phyloP scores from a whole-genome alignment of 2,888 invertebrate genomes.

The Tenthredo mesomela region DNA sequence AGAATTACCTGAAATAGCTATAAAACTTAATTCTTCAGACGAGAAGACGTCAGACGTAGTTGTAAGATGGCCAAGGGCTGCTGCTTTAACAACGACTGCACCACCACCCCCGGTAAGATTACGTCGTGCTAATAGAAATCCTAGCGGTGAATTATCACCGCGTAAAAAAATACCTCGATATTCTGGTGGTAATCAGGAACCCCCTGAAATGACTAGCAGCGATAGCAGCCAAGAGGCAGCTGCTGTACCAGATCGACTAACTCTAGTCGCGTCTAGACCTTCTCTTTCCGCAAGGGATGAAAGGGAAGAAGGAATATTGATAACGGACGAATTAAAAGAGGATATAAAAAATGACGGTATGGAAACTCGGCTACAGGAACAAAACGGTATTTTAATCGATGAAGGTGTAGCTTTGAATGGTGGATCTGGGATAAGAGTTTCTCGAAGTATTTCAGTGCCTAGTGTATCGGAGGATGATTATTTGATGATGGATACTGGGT shows the following conservation, averaged over 20 bases:
- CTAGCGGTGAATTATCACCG: not conserved
- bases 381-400: not conserved
- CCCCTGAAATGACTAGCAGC: not conserved
- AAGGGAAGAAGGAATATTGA: not conserved
- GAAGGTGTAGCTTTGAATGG: not conserved
- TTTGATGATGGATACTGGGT: conserved; percentile 65
- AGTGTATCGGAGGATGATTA: conserved; percentile 66
- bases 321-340: not conserved
- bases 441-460: conserved; percentile 51
- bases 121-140: conserved; percentile 42
- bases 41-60: conserved; percentile 12
- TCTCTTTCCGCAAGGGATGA: conserved; percentile 19
- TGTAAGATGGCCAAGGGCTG: not conserved
- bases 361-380: not conserved
- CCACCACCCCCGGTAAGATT: conserved; percentile 57
- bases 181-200: conserved; percentile 27
- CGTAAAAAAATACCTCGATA: conserved; percentile 14
- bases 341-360: not conserved
- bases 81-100: not conserved
- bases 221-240: conserved; percentile 44
- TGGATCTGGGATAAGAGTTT: conserved; percentile 7
- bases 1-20: not conserved
- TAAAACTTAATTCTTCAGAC: conserved; percentile 6
- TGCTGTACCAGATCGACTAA: conserved; percentile 37
- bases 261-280: conserved; percentile 23